phyloP scores from a whole-genome alignment of 2,113 vertebrate species.

The Anser brachyrhynchus region DNA sequence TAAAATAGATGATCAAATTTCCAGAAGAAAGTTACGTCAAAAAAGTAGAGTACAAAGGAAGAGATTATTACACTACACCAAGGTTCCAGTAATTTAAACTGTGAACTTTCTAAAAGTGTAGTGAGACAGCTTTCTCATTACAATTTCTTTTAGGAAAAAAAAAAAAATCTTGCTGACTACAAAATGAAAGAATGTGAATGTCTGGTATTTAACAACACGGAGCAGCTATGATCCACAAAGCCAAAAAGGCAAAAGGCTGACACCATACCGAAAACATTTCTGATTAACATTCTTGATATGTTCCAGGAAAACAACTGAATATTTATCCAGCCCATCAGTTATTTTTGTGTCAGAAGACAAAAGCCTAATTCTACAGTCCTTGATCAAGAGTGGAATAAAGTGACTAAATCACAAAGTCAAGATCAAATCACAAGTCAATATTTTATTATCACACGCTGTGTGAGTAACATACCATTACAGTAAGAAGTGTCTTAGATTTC shows the following conservation, averaged over 20 bases:
- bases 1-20: background rate
- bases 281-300: background rate
- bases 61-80: background rate
- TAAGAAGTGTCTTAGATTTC: background rate
- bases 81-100: background rate
- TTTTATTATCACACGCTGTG: background rate
- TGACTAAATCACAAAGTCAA: background rate
- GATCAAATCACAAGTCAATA: background rate
- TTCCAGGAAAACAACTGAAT: background rate
- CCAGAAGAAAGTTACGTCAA: background rate
- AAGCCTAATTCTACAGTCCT: background rate
- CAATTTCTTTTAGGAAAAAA: background rate
- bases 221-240: background rate
- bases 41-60: background rate
- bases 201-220: conserved; percentile 23
- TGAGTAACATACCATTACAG: background rate
- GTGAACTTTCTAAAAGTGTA: background rate
- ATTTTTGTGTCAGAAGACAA: background rate
- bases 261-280: background rate
- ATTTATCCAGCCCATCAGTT: background rate
- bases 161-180: conserved; percentile 8
- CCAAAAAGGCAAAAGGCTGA: background rate
- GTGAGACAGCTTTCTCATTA: background rate
- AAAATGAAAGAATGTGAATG: conserved; percentile 8
- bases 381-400: background rate